Evolutionary conservation across 2,797 vertebrate genomes (phyloP).

Genomic region (Thaleichthys pacificus): DNA sequence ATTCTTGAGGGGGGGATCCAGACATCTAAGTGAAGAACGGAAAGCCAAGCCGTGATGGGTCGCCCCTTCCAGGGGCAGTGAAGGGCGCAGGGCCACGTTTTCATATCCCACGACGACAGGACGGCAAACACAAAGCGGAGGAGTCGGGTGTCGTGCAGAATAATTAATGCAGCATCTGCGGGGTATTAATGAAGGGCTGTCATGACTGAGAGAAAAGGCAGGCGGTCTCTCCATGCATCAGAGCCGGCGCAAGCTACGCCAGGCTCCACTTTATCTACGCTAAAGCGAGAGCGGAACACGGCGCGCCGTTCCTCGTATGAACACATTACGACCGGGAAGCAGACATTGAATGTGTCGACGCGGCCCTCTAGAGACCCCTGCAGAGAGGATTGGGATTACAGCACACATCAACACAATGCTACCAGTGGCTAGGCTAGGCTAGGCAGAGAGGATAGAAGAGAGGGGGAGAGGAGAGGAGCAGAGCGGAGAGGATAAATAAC

Average conservation of each 20-base stretch:
- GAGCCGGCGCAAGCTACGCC: conserved; percentile 21
- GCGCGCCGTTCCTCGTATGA: conserved; percentile 14
- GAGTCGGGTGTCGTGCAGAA: conserved; percentile 55
- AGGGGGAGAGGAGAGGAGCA: conserved; percentile 36
- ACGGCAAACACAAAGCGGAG: conserved; percentile 34
- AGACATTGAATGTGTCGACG: conserved; percentile 23
- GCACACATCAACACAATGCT: conserved; percentile 39
- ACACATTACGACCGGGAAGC: conserved; percentile 21
- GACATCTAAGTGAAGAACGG: conserved; percentile 19
- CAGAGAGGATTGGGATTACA: conserved; percentile 15
- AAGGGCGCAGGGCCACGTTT: conserved; percentile 15
- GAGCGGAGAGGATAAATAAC: conserved; percentile 38
- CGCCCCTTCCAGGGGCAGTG: not conserved
- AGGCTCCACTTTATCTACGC: conserved; percentile 11
- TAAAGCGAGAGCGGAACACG: conserved; percentile 6
- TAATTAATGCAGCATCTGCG: conserved; percentile 51
- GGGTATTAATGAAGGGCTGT: conserved; percentile 53
- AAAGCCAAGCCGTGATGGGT: conserved; percentile 12
- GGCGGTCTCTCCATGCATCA: conserved; percentile 32
- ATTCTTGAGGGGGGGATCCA: not conserved
- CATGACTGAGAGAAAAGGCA: conserved; percentile 35
- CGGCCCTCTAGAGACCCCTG: conserved; percentile 30
- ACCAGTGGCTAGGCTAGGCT: conserved; percentile 38
- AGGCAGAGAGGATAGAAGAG: conserved; percentile 21
- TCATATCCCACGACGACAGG: not conserved